Evolutionary conservation across 2,797 vertebrate genomes (phyloP), one percentile per base, ranked within the genome.

Genomic region (Lindbergichthys nudifrons): DNA sequence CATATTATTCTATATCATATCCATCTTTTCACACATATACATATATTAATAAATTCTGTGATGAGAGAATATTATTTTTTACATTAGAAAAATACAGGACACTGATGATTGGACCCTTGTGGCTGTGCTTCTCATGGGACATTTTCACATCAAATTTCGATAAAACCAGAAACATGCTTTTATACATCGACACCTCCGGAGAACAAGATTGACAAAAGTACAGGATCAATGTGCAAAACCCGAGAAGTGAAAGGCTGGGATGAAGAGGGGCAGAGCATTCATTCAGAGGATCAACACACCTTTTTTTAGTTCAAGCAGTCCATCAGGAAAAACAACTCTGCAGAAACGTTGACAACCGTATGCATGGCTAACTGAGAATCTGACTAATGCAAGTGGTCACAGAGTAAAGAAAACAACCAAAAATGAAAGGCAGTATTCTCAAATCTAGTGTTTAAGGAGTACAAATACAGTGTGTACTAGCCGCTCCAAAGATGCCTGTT

Each of bases 51-150:
- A 92, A 87, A 94, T 85, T 89, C 81, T 82, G 70, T 83, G 81
- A 79, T 87, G 84, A 90, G 70, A 92, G 87, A 85, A 74, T 85
- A 65, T 86, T 39, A 74, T 83, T 69, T 85, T 90, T 81, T 91
- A 90, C 78, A 88, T 85, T 95, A 95, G 83, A 95, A 95, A 96
- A 96, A 95, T 94, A 95, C 93, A 91, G 80, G 87, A 95, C 93
- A 93, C 87, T 86, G 82, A 94, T 91, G 87, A 91, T 90, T 93
- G 80, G 87, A 93, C 90, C 92, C 87, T 90, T 85, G 85, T 81
- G 77, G 89, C 92, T 95, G 93, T 94, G 93, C 94, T 94, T 94
- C 84, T 93, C 76, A 84, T 84, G 70, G 83, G 81, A 82, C 80
- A 86, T 89, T 89, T 53, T 88, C 90, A 94, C 89, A 94, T 92